Conservation (phyloP, 2,113 vertebrate species). For the Aramus guarauna region DNA sequence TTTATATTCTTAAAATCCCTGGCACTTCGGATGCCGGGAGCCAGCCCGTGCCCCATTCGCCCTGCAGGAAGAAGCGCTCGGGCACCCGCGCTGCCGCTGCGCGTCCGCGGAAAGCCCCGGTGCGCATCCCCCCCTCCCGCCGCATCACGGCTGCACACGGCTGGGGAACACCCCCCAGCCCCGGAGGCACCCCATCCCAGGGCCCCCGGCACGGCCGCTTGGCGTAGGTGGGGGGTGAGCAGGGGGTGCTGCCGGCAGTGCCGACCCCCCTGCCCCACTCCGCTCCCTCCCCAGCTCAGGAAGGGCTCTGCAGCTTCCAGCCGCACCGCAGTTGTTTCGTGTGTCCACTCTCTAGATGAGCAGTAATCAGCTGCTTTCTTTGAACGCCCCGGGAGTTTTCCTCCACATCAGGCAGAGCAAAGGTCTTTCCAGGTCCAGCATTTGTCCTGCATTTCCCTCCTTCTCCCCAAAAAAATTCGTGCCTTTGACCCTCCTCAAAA, state of each 20-base stretch:
- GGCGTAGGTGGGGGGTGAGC: background rate
- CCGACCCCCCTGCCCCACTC: background rate
- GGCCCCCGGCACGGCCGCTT: fast-evolving
- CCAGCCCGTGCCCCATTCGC: background rate
- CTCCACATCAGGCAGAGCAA: background rate
- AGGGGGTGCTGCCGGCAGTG: background rate
- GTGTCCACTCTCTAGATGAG: fast-evolving
- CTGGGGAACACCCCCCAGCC: fast-evolving
- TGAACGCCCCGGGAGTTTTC: background rate
- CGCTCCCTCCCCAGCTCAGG: background rate
- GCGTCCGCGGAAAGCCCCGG: constrained; percentile 72
- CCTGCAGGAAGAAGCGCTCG: background rate
- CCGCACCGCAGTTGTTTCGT: background rate
- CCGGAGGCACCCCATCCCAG: background rate
- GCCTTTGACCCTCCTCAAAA: background rate
- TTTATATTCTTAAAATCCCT: background rate
- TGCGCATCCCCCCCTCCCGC: constrained; percentile 27
- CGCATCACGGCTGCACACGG: background rate
- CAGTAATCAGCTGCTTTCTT: background rate
- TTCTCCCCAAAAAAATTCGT: background rate
- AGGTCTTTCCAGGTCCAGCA: background rate
- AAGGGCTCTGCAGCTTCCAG: background rate
- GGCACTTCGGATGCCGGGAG: background rate
- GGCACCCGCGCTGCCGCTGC: constrained; percentile 72
- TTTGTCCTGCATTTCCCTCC: background rate